A percentile compares a stretch with the other conserved stretches of the same genome.
These are phyloP conservation scores for Poliocrania exsul DNA, from an alignment of 2,797 vertebrate species.

Conservation along the genomic window DNA sequence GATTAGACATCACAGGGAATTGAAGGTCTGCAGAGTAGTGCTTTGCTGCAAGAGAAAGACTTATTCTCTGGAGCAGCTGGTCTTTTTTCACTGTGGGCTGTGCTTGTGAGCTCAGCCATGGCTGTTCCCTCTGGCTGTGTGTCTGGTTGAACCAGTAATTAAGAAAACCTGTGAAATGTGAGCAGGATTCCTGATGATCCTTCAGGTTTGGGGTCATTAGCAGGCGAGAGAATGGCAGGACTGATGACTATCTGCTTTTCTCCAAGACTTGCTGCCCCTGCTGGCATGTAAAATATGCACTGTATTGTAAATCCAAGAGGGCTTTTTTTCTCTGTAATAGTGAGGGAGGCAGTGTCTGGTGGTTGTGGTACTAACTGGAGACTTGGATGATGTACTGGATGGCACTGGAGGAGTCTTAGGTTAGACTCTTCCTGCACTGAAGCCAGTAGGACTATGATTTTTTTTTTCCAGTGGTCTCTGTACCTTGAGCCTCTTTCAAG, in stretches of 20 bases:
- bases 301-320: not conserved
- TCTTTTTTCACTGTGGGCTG: not conserved
- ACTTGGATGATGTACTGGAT: not conserved
- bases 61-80: not conserved
- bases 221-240: not conserved
- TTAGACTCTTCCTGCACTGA: not conserved
- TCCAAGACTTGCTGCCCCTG: not conserved
- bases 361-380: not conserved
- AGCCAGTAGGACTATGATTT: not conserved
- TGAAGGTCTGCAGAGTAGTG: not conserved
- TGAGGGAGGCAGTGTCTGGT: not conserved
- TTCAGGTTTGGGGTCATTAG: not conserved
- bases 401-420: not conserved
- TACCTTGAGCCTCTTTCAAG: not conserved
- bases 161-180: not conserved
- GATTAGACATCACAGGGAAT: not conserved
- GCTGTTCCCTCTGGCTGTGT: not conserved
- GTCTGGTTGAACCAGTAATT: not conserved
- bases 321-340: not conserved
- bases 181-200: not conserved
- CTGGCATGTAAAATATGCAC: not conserved
- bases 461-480: not conserved
- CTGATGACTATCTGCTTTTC: not conserved
- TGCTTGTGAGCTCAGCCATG: not conserved
- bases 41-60: not conserved